Percentiles rank a stretch among this genome's conserved stretches.
phyloP scores from a whole-genome alignment of 2,888 invertebrate genomes.

The Heteromurus nitidus region DNA sequence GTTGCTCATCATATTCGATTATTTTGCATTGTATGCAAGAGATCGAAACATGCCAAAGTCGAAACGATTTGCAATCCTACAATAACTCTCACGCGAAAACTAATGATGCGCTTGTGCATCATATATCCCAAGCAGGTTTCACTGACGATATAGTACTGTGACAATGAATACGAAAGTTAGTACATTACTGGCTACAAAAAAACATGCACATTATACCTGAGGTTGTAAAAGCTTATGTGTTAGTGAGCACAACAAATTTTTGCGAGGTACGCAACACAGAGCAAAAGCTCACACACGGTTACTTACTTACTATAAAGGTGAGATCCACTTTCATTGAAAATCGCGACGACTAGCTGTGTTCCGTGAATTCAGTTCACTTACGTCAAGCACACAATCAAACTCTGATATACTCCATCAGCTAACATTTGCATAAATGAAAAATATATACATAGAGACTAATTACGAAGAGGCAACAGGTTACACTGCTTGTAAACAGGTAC shows the following conservation, averaged over 20 bases:
- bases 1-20: not conserved
- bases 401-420: not conserved
- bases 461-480: not conserved
- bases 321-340: slow-evolving; percentile 30
- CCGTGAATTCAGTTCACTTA: slow-evolving; percentile 29
- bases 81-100: slow-evolving; percentile 45
- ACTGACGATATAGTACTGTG: no score
- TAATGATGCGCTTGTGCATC: slow-evolving; percentile 52
- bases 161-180: no score
- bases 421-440: slow-evolving; percentile 19
- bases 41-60: slow-evolving; percentile 42
- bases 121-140: slow-evolving; percentile 26
- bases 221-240: no score
- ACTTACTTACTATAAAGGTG: no score
- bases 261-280: no score
- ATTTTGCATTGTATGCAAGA: slow-evolving; percentile 1
- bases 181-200: no score
- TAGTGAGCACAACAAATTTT: no score
- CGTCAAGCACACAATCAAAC: slow-evolving; percentile 21
- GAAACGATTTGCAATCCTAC: slow-evolving; percentile 43
- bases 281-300: not conserved
- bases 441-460: no score
- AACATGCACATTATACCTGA: no score
- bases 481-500: no score
- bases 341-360: slow-evolving; percentile 6